These are phyloP conservation scores for Aspidiotus rigidus DNA, from an alignment of 2,888 invertebrate genomes.

Conservation along the genomic window DNA sequence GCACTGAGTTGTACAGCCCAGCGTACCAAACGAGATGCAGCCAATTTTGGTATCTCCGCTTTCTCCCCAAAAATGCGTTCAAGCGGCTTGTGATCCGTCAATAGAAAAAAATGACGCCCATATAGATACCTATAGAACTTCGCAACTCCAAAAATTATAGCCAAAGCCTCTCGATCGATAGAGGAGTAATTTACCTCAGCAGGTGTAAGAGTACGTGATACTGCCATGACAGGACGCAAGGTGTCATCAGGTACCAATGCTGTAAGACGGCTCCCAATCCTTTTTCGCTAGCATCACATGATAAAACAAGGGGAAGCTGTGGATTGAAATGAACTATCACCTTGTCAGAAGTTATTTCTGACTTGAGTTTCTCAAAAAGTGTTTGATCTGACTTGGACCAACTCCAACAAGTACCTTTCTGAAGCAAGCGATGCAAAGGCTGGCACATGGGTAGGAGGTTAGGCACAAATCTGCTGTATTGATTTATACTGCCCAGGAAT, in stretches of 20 bases:
- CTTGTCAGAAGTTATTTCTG: no score
- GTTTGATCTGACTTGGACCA: no score
- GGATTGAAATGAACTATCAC: no score
- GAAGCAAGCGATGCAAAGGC: no score
- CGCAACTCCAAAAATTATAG: conserved; percentile 14
- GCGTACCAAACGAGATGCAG: conserved; percentile 6
- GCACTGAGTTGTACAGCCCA: conserved; percentile 25
- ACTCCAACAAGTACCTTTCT: no score
- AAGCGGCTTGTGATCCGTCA: conserved; percentile 23
- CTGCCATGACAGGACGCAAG: background rate
- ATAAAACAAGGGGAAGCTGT: no score
- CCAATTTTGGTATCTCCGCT: conserved; percentile 17
- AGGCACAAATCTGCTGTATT: no score
- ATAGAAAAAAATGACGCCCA: conserved; percentile 16
- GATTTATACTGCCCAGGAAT: no score
- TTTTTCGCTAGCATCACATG: no score
- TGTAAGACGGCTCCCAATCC: background rate
- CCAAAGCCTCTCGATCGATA: conserved; percentile 17
- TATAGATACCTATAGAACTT: conserved; percentile 13
- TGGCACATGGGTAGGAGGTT: no score
- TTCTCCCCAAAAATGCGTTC: conserved; percentile 20
- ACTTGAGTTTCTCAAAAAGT: no score
- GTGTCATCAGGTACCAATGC: conserved; percentile 5
- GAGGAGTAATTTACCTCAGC: conserved; percentile 14
- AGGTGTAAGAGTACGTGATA: conserved; percentile 12